A percentile compares a stretch with the other conserved stretches of the same genome.
Conservation (phyloP, 2,888 invertebrate species). For the Siphlonurus alternatus region DNA sequence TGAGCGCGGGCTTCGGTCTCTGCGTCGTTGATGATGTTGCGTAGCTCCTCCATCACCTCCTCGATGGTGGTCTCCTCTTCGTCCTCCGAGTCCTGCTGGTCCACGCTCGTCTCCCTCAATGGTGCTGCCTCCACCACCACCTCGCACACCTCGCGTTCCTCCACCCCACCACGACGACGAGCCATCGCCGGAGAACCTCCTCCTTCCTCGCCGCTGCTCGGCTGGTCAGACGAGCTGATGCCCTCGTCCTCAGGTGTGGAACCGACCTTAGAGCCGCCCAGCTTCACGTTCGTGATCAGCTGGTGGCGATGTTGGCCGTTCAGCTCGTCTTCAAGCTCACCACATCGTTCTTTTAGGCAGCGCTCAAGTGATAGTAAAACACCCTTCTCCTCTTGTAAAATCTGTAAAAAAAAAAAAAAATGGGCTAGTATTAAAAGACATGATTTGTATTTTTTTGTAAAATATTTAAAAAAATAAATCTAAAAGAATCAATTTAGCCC, state of each 20-base stretch:
- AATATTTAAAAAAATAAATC: too few relatives aligned
- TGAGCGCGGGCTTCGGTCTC: constrained; percentile 40
- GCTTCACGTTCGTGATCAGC: constrained; percentile 27
- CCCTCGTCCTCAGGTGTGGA: constrained; percentile 67
- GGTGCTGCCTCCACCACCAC: background rate
- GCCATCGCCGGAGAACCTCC: constrained; percentile 33
- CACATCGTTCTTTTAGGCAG: constrained; percentile 56
- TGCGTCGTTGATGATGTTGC: constrained; percentile 70
- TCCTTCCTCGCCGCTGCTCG: constrained; percentile 24
- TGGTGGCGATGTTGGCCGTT: background rate
- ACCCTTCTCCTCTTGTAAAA: constrained; percentile 60
- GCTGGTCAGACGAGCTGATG: constrained; percentile 61
- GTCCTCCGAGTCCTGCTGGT: constrained; percentile 35
- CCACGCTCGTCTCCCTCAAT: constrained; percentile 21
- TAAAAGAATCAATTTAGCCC: too few relatives aligned
- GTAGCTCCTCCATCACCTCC: constrained; percentile 69
- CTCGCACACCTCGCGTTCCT: constrained; percentile 21
- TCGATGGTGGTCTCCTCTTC: constrained; percentile 71
- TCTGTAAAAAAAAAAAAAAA: constrained; percentile 27
- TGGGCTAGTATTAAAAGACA: background rate
- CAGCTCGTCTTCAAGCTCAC: constrained; percentile 56
- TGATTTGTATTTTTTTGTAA: background rate
- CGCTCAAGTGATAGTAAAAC: constrained; percentile 54
- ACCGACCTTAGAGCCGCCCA: constrained; percentile 8
- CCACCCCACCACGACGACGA: background rate